phyloP scores from a whole-genome alignment of 2,888 invertebrate genomes.

The Anoplius nigerrimus region DNA sequence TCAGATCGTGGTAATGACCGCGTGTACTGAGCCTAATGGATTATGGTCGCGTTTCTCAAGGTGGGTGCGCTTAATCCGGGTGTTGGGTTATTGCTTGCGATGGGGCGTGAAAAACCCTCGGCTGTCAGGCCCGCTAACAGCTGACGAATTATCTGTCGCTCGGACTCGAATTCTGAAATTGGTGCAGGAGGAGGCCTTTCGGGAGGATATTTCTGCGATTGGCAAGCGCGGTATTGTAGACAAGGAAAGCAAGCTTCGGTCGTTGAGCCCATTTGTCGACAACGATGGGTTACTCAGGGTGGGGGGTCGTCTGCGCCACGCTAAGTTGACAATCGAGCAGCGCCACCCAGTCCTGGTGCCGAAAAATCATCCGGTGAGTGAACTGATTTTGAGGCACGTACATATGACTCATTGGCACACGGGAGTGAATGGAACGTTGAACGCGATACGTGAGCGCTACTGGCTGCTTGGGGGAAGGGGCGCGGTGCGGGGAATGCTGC shows the following conservation, averaged over 20 bases:
- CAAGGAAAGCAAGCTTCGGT: background rate
- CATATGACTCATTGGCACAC: slow-evolving; percentile 27
- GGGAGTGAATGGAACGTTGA: slow-evolving; percentile 17
- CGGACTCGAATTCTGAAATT: background rate
- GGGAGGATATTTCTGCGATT: background rate
- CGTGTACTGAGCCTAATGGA: too few species aligned
- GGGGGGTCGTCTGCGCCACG: too few species aligned
- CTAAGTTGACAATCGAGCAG: slow-evolving; percentile 18
- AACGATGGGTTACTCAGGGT: too few species aligned
- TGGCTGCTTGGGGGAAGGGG: slow-evolving; percentile 22
- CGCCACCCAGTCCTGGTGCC: slow-evolving; percentile 36
- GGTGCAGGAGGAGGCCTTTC: background rate
- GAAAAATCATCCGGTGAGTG: slow-evolving; percentile 14
- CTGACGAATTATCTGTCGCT: background rate
- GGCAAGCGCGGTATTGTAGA: background rate
- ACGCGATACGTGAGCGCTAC: too few species aligned
- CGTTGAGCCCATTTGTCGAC: background rate
- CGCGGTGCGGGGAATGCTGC: too few species aligned
- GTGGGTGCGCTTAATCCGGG: too few species aligned
- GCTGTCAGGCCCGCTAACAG: background rate
- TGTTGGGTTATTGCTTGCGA: background rate
- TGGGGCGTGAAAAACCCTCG: background rate
- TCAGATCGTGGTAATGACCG: background rate
- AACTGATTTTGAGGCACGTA: slow-evolving; percentile 23
- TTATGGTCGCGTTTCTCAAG: background rate